Evolutionary conservation across 2,113 vertebrate genomes (phyloP).

Genomic region (Rhinoderma darwinii): DNA sequence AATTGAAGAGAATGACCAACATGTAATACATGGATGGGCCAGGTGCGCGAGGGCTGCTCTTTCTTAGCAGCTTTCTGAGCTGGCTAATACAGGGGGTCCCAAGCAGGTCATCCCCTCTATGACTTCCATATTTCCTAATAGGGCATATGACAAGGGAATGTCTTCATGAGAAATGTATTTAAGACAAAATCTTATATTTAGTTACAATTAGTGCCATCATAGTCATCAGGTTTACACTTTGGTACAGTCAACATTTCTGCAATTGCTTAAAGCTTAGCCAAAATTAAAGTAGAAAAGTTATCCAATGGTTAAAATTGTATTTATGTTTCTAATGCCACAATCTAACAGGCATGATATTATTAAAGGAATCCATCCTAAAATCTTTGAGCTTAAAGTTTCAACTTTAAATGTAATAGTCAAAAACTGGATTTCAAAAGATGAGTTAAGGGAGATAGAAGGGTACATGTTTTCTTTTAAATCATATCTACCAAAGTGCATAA

Average conservation of each 20-base stretch:
- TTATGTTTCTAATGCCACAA: neutral
- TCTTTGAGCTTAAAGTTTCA: neutral
- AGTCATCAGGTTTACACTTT: neutral
- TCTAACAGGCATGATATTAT: neutral
- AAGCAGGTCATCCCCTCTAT: neutral
- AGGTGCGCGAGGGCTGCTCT: neutral
- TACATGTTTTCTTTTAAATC: neutral
- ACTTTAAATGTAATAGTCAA: neutral
- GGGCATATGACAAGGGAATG: neutral
- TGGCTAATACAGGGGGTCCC: too few relatives aligned
- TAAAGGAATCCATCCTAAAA: neutral
- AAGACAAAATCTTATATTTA: neutral
- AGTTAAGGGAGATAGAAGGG: neutral
- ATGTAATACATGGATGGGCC: neutral
- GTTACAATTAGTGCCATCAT: neutral
- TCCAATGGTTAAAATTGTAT: neutral
- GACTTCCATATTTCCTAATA: neutral
- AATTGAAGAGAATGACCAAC: neutral
- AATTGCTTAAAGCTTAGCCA: neutral
- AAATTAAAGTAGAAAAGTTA: neutral
- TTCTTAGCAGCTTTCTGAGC: neutral
- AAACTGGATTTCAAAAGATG: neutral
- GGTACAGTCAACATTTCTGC: neutral
- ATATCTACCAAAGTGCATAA: slow-evolving; percentile 37
- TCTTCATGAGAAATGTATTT: neutral